Evolutionary conservation across 2,113 vertebrate genomes (phyloP).

Genomic region (Machaerirhynchus nigripectus): DNA sequence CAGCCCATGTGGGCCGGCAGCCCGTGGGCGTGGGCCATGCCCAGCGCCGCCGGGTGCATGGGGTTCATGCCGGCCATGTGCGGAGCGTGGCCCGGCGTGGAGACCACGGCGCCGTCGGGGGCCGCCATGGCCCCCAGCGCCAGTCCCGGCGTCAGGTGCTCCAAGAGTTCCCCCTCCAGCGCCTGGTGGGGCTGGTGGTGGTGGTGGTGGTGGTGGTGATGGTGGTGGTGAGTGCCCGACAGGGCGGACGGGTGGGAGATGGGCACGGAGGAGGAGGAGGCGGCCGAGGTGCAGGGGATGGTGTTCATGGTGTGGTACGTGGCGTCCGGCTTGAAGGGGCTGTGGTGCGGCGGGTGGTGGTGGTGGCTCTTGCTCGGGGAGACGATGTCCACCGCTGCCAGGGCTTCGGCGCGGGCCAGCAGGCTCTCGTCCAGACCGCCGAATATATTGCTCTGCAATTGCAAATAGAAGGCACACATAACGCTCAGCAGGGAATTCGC

Average conservation of each 20-base stretch:
- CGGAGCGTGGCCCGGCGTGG: constrained; percentile 89
- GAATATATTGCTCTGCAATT: constrained; percentile 99
- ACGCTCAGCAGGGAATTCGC: constrained; percentile 83
- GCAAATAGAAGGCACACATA: constrained; percentile 99
- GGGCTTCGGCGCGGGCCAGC: constrained; percentile 98
- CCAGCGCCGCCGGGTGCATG: constrained; percentile 97
- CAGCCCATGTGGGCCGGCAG: constrained; percentile 93
- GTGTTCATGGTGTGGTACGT: constrained; percentile 99
- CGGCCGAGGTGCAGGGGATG: constrained; percentile 94
- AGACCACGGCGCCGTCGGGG: constrained; percentile 94
- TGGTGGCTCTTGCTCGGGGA: constrained; percentile 97
- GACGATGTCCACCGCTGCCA: constrained; percentile 99
- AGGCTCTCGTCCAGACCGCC: constrained; percentile 99
- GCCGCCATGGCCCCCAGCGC: constrained; percentile 91
- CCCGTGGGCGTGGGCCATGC: constrained; percentile 97
- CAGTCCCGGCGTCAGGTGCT: constrained; percentile 95
- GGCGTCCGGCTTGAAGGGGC: constrained; percentile 98
- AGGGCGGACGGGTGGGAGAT: constrained; percentile 93
- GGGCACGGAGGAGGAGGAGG: constrained; percentile 92
- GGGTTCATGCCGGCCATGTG: constrained; percentile 98
- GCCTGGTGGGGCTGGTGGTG: constrained; percentile 96
- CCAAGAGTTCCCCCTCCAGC: constrained; percentile 95
- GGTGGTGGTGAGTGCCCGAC: constrained; percentile 83
- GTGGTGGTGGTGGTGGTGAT: constrained; percentile 93
- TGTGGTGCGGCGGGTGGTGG: constrained; percentile 95